Percentiles rank a stretch among this genome's conserved stretches.
Evolutionary conservation across 1,140 invertebrate genomes (phyloP).

Genomic region (Glomeris maerens): DNA sequence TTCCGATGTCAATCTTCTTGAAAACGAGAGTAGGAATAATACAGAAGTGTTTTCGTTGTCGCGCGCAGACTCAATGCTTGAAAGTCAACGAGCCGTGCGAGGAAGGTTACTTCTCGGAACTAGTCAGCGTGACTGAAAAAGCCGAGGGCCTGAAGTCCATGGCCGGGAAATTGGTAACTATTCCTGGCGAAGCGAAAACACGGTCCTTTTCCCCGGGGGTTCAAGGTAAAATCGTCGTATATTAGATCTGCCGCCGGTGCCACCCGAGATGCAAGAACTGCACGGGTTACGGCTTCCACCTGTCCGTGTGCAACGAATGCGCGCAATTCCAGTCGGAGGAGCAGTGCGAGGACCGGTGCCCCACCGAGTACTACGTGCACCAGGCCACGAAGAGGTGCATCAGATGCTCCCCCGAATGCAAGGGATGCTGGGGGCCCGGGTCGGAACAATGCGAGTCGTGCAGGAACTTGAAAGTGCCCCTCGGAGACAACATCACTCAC

Average conservation of each 20-base stretch:
- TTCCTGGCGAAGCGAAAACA: not conserved
- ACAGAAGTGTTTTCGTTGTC: constrained; percentile 12
- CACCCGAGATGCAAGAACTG: constrained; percentile 79
- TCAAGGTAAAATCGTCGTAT: too few relatives aligned
- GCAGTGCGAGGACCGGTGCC: constrained; percentile 82
- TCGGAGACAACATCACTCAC: constrained; percentile 28
- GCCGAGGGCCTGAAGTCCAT: constrained; percentile 48
- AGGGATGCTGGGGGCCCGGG: constrained; percentile 64
- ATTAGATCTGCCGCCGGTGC: constrained; percentile 61
- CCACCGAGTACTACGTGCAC: constrained; percentile 64
- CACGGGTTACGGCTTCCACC: constrained; percentile 69
- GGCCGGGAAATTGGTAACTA: constrained; percentile 44
- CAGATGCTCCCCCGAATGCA: constrained; percentile 63
- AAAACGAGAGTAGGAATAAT: too few relatives aligned
- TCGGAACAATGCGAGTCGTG: constrained; percentile 66
- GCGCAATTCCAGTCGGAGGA: constrained; percentile 67
- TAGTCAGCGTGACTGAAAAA: constrained; percentile 52
- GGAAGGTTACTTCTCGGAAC: constrained; percentile 64
- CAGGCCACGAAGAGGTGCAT: constrained; percentile 38
- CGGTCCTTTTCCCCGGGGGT: not conserved
- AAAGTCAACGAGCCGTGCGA: constrained; percentile 67
- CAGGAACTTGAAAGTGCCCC: constrained; percentile 67
- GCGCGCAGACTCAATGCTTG: constrained; percentile 26
- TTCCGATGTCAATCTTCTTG: constrained; percentile 5
- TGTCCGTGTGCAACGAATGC: constrained; percentile 57